phyloP scores from a whole-genome alignment of 2,113 vertebrate species.

The Brachypteracias leptosomus region DNA sequence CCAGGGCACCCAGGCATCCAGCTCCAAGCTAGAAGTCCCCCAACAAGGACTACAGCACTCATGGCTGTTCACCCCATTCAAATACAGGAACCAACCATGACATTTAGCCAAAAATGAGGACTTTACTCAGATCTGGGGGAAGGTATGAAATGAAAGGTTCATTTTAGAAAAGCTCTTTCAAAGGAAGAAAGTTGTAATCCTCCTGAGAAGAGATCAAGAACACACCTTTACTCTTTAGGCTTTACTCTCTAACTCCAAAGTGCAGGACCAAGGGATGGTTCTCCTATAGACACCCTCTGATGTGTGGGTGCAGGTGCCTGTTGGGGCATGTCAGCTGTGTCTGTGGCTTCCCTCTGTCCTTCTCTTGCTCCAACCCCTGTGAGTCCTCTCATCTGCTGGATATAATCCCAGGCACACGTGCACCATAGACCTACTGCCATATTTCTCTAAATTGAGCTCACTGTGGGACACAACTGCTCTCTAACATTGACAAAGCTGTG shows the following conservation, averaged over 20 bases:
- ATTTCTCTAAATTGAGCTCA: background rate
- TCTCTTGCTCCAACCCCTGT: background rate
- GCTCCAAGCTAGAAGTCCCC: background rate
- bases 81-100: background rate
- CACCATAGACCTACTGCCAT: fast-evolving
- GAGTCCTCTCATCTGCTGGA: background rate
- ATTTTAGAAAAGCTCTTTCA: background rate
- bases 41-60: background rate
- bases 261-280: background rate
- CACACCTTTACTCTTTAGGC: background rate
- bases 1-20: background rate
- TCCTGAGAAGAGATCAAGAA: background rate
- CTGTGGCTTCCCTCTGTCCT: background rate
- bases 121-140: background rate
- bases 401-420: background rate
- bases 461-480: background rate
- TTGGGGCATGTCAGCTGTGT: background rate
- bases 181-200: background rate
- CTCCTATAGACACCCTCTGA: background rate
- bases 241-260: background rate
- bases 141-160: background rate
- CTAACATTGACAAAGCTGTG: background rate
- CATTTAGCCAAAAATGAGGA: background rate
- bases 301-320: background rate
- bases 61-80: background rate